Conservation (phyloP, 1,140 invertebrate genomes). For the Hyles euphorbiae region DNA sequence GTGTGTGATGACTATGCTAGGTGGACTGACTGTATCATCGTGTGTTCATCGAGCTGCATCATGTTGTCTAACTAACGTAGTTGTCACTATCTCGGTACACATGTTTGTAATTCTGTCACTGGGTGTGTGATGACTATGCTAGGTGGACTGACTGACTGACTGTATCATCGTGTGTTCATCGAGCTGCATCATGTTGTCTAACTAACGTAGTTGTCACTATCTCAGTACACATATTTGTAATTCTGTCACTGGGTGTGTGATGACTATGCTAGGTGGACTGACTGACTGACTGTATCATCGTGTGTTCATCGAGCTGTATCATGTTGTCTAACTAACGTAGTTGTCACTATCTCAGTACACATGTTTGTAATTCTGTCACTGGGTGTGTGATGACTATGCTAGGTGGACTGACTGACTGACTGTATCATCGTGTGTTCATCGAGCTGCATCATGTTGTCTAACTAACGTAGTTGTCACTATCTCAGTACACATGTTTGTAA, state of each 20-base stretch:
- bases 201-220: constrained; percentile 15
- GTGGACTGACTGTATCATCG: no score
- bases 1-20: no score
- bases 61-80: constrained; percentile 1
- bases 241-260: constrained; percentile 39
- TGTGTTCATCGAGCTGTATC: constrained; percentile 1
- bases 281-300: not conserved
- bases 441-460: not conserved
- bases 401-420: not conserved
- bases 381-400: constrained; percentile 20
- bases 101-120: constrained; percentile 28
- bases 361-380: constrained; percentile 29
- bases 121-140: constrained; percentile 19
- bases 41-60: not conserved
- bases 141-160: not conserved
- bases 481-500: constrained; percentile 24
- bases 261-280: constrained; percentile 1
- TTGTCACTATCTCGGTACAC: constrained; percentile 23
- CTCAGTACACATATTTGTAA: constrained; percentile 22
- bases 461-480: constrained; percentile 14
- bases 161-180: not conserved
- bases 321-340: constrained; percentile 1
- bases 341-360: constrained; percentile 27
- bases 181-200: not conserved
- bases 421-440: not conserved